A percentile compares a stretch with the other conserved stretches of the same genome.
Evolutionary conservation across 2,113 vertebrate species (phyloP).

Genomic region (Bubo scandiacus): DNA sequence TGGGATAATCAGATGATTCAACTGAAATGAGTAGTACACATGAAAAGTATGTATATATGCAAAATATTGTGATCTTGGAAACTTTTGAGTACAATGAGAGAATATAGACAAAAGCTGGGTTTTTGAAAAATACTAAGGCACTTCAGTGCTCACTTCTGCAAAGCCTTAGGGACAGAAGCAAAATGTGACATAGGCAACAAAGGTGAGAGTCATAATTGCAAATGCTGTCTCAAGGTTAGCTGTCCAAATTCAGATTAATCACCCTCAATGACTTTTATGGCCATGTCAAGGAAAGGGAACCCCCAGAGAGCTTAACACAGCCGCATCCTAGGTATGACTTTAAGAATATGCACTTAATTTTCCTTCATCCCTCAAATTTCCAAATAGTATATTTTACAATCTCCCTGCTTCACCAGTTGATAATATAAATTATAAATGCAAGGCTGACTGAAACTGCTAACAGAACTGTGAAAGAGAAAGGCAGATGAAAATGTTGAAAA

Average conservation of each 20-base stretch:
- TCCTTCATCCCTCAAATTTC: not conserved
- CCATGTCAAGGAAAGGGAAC: not conserved
- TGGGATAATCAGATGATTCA: not conserved
- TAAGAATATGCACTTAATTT: not conserved
- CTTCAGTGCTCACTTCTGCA: not conserved
- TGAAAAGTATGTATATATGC: not conserved
- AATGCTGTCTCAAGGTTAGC: not conserved
- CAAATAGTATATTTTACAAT: not conserved
- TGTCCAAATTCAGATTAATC: not conserved
- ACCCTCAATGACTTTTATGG: not conserved
- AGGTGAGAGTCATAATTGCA: not conserved
- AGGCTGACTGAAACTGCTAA: not conserved
- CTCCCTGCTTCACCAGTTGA: not conserved
- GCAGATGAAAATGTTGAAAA: not conserved
- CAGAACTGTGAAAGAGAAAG: not conserved
- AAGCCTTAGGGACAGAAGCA: not conserved
- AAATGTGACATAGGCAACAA: not conserved
- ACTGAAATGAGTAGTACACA: not conserved
- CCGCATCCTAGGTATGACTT: not conserved
- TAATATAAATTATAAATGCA: not conserved
- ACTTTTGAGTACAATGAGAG: not conserved
- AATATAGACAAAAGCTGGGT: not conserved
- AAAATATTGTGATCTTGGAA: not conserved
- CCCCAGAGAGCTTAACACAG: not conserved
- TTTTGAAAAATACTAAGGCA: not conserved